Conservation (phyloP, 2,888 invertebrate genomes). For the Dynastes hyllus region DNA sequence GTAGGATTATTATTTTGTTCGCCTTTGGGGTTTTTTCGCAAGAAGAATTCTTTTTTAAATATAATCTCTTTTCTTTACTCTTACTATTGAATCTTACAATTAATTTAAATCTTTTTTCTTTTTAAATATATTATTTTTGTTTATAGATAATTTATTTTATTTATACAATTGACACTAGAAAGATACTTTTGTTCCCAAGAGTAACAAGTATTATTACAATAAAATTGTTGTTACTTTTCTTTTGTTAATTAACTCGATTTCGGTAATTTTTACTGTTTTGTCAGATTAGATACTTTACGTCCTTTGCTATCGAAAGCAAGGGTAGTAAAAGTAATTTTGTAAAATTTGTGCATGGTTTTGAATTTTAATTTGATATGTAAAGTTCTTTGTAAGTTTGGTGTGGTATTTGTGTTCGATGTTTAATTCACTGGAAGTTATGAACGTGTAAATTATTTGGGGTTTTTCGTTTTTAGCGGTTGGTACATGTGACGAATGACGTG, state of each 20-base stretch:
- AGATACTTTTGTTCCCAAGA: slow-evolving; percentile 48
- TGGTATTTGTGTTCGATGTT: not conserved
- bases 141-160: slow-evolving; percentile 35
- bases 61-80: no score
- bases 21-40: slow-evolving; percentile 9
- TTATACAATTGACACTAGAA: slow-evolving; percentile 50
- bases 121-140: slow-evolving; percentile 5
- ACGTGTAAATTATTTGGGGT: not conserved
- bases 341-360: not conserved
- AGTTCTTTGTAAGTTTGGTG: not conserved
- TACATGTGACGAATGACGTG: no score
- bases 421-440: not conserved
- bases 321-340: not conserved
- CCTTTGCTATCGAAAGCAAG: not conserved
- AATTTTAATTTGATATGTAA: slow-evolving; percentile 7
- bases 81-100: not conserved
- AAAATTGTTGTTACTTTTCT: slow-evolving; percentile 7
- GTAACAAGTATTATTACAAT: slow-evolving; percentile 19
- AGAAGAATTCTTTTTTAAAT: not conserved
- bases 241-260: slow-evolving; percentile 7
- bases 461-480: no score
- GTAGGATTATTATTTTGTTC: not conserved
- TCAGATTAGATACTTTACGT: not conserved
- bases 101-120: not conserved
- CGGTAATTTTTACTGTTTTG: slow-evolving; percentile 7